Evolutionary conservation across 2,888 invertebrate genomes (phyloP), one percentile per base, ranked within the genome.

Genomic region (Mesoligia furuncula): DNA sequence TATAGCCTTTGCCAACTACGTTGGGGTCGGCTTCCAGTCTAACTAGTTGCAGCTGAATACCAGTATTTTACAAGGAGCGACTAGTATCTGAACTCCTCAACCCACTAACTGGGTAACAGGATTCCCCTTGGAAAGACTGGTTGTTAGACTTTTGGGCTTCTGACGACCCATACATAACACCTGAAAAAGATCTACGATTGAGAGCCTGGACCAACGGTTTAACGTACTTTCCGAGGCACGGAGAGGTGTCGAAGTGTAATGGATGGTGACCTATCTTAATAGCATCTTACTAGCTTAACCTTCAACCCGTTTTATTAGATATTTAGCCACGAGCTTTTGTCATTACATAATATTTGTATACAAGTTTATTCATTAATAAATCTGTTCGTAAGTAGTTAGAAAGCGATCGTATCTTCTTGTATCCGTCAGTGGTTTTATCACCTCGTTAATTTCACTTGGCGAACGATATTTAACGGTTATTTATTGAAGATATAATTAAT

Each of bases 381-480:
- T 76, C 8, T 65, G 13, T 3, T 69, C 13, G 61, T 48, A 36
- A 36, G 36, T 36, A 48, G n/a, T 68, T 80, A 84, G 84, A 84
- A 84, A 84, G 81, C 27, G 51, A 71, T 42, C 11, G 57, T 73
- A 57, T 84, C 73, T 73, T 54, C 39, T 3, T 39, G 36, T n/a
- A 73, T 70, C 54, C 62, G 27, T 76, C 68, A 57, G 7, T 15
- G 36, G 39, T 48, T 84, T 81, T 77, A 77, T 77, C 77, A 77
- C 77, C 81, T 54, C 51, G 84, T 70, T 80, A 59, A 83, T 79
- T 76, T 84, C 72, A 67, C 61, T 84, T 69, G 61, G 65, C 80
- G 72, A 57, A 73, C 65, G 6, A 59, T 72, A 45, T 75, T 51
- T 74, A 70, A 39, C 45, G 31, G 27, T 45, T 54, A 59, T 62